Evolutionary conservation across 2,888 invertebrate genomes (phyloP).

Genomic region (Xanthia icteritia): DNA sequence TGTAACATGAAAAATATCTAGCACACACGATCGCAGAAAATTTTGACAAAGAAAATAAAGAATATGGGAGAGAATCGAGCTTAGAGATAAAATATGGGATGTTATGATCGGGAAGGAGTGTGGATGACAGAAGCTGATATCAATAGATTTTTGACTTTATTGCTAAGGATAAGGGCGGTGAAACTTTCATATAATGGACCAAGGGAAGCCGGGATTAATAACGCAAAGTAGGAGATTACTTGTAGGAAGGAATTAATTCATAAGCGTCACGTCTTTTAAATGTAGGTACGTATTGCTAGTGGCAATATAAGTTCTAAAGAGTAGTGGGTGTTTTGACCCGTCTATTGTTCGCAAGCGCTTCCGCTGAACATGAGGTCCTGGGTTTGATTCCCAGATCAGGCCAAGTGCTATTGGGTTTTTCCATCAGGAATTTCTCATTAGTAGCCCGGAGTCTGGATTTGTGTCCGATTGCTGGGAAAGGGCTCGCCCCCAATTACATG

Average conservation of each 20-base stretch:
- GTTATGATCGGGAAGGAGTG: constrained; percentile 63
- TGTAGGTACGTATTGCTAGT: constrained; percentile 2
- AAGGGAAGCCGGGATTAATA: constrained; percentile 40
- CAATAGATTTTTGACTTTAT: constrained; percentile 63
- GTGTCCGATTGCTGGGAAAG: not conserved
- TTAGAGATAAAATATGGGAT: constrained; percentile 61
- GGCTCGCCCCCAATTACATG: not conserved
- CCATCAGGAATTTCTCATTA: not conserved
- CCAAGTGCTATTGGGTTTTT: not conserved
- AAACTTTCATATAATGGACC: constrained; percentile 22
- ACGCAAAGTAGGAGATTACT: constrained; percentile 24
- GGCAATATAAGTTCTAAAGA: not conserved
- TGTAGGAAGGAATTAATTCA: constrained; percentile 37
- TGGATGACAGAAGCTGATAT: constrained; percentile 61
- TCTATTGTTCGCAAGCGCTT: not conserved
- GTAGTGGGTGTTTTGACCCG: not conserved
- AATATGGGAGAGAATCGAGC: constrained; percentile 48
- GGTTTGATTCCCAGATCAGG: not conserved
- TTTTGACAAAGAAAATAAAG: constrained; percentile 60
- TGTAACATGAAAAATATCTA: constrained; percentile 50
- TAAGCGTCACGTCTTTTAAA: constrained; percentile 10
- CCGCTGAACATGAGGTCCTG: not conserved
- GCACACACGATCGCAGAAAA: constrained; percentile 39
- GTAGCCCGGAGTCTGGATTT: not conserved
- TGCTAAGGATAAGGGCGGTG: constrained; percentile 43